phyloP scores from a whole-genome alignment of 2,797 vertebrate genomes.

The Anguilla obscura region DNA sequence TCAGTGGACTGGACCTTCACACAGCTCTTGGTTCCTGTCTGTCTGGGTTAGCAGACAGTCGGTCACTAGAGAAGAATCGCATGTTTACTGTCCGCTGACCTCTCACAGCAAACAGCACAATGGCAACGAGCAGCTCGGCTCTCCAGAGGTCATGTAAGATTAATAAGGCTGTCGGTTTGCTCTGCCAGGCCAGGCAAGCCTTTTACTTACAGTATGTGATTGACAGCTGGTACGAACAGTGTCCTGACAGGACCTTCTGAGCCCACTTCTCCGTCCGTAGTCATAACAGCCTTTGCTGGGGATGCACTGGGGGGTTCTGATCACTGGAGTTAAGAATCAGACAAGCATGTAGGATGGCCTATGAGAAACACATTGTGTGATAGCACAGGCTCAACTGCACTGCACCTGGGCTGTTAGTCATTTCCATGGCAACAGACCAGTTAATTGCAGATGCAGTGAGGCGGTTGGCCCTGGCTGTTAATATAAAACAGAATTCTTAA shows the following conservation, averaged over 20 bases:
- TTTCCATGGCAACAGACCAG: neutral
- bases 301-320: neutral
- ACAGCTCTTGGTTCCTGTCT: neutral
- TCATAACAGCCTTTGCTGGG: neutral
- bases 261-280: neutral
- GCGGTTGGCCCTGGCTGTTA: neutral
- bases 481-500: neutral
- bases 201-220: neutral
- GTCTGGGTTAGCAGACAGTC: neutral
- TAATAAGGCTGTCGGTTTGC: neutral
- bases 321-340: neutral
- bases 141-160: neutral
- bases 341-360: neutral
- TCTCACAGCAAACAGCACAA: neutral
- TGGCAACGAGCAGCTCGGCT: neutral
- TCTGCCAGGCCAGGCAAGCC: neutral
- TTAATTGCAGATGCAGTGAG: neutral
- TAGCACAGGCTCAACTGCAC: neutral
- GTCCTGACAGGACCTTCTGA: neutral
- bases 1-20: neutral
- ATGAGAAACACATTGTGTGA: neutral
- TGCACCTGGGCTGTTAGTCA: neutral
- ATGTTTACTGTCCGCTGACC: neutral
- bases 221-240: neutral
- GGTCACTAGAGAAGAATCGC: neutral